Evolutionary conservation across 2,113 vertebrate genomes (phyloP).

Genomic region (Corythaeola cristata): DNA sequence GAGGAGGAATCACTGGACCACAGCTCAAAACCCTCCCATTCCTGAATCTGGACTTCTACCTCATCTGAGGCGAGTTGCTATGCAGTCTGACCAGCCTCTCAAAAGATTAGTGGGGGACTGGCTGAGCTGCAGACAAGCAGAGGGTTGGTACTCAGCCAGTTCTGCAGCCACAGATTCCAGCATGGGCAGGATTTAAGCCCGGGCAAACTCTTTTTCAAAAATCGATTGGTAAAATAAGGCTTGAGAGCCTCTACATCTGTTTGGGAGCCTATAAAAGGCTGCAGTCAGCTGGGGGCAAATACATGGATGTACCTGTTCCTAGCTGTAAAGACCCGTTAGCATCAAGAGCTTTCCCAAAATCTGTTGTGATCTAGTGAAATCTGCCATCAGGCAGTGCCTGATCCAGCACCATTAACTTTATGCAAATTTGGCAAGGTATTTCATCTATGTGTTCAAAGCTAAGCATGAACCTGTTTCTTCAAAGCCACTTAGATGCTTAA

Average conservation of each 20-base stretch:
- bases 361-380: not conserved
- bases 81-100: not conserved
- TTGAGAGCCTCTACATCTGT: not conserved
- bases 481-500: not conserved
- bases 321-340: not conserved
- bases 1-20: not conserved
- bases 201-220: not conserved
- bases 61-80: not conserved
- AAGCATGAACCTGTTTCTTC: not conserved
- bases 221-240: not conserved
- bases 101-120: not conserved
- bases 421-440: not conserved
- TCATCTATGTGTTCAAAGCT: not conserved
- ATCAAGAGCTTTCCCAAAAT: not conserved
- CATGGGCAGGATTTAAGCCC: not conserved
- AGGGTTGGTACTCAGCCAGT: not conserved
- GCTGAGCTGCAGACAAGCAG: not conserved
- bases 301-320: not conserved
- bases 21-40: not conserved
- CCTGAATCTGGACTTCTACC: not conserved
- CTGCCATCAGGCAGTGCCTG: not conserved
- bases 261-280: not conserved
- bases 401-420: not conserved
- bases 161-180: not conserved
- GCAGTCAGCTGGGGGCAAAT: not conserved